These are phyloP conservation scores for Phalacrocorax aristotelis DNA, from an alignment of 2,113 vertebrate species.

Conservation along the genomic window DNA sequence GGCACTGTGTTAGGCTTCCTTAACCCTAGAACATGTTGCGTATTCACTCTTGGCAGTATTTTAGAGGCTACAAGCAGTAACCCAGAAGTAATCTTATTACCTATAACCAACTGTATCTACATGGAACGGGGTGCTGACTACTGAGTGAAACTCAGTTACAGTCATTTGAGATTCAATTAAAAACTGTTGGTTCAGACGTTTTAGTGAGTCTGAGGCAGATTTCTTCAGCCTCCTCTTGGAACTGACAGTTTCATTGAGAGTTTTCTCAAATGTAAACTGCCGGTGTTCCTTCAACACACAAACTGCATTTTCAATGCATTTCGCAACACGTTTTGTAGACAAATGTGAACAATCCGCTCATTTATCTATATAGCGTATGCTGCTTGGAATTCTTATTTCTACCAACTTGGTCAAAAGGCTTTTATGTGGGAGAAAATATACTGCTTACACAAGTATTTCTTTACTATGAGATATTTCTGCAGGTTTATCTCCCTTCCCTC, in stretches of 20 bases:
- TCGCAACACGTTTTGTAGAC: neutral
- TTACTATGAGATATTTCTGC: neutral
- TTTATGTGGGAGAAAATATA: neutral
- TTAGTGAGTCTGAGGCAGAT: conserved; percentile 51
- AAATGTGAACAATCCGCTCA: neutral
- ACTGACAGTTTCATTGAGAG: conserved; percentile 49
- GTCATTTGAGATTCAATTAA: conserved; percentile 71
- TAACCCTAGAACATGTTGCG: conserved; percentile 78
- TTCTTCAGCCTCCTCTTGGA: conserved; percentile 57
- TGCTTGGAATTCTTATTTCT: neutral
- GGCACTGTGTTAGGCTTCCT: conserved; percentile 78
- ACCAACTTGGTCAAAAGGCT: neutral
- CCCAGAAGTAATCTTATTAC: conserved; percentile 81
- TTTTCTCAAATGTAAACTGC: conserved; percentile 36
- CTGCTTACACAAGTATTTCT: neutral
- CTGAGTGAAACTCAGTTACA: conserved; percentile 55
- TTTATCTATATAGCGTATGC: neutral
- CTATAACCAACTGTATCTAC: conserved; percentile 71
- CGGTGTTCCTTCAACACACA: neutral
- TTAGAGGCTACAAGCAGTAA: conserved; percentile 74
- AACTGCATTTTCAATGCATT: neutral
- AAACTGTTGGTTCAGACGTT: conserved; percentile 51
- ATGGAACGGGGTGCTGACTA: conserved; percentile 56
- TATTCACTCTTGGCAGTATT: conserved; percentile 72
- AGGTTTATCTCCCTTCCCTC: neutral